These are phyloP conservation scores for Hafferia zeledoni DNA, from an alignment of 2,797 vertebrate genomes.

Conservation along the genomic window DNA sequence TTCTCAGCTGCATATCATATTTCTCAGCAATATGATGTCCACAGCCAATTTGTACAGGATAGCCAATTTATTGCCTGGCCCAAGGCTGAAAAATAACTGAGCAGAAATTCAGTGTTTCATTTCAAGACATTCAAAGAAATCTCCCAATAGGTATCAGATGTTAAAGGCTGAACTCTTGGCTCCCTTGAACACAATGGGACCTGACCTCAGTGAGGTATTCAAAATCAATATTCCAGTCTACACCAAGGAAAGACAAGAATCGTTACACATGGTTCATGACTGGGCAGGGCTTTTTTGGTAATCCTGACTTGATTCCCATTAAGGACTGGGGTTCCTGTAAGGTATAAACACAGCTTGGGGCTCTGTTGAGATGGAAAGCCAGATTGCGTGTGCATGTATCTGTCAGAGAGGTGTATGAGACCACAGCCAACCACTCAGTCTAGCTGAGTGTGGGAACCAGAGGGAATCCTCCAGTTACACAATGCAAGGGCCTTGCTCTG, in stretches of 20 bases:
- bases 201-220: neutral
- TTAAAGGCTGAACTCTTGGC: neutral
- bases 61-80: neutral
- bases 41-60: neutral
- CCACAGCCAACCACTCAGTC: neutral
- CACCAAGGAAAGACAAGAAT: neutral
- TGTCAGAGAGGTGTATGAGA: neutral
- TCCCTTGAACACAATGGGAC: neutral
- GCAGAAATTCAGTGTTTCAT: neutral
- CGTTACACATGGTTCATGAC: neutral
- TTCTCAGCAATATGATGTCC: neutral
- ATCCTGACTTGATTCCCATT: neutral
- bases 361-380: neutral
- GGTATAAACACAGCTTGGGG: neutral
- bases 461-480: neutral
- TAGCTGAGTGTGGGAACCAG: neutral
- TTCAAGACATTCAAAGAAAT: neutral
- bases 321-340: neutral
- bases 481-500: neutral
- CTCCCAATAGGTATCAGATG: neutral
- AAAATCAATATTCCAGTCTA: neutral
- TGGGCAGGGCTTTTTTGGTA: neutral
- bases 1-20: neutral
- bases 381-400: accelerated
- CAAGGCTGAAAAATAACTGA: neutral